These are phyloP conservation scores for Cirrhinus molitorella DNA, from an alignment of 2,797 vertebrate genomes.

Conservation along the genomic window DNA sequence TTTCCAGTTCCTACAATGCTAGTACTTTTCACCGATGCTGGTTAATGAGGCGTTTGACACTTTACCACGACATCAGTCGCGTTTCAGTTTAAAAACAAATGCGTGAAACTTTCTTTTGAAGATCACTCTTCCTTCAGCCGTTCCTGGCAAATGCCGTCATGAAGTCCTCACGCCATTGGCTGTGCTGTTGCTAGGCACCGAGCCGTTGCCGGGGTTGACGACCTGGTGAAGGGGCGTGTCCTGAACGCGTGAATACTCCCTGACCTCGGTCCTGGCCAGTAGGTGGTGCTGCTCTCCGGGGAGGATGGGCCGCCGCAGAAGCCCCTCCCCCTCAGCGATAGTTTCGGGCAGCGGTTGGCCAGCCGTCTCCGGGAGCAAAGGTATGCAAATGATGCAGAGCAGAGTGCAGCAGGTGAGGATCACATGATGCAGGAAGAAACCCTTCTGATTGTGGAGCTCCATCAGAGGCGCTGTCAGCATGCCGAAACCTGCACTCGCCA, in stretches of 20 bases:
- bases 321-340: slow-evolving; percentile 91
- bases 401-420: slow-evolving; percentile 97
- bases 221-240: slow-evolving; percentile 79
- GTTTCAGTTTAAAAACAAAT: not conserved
- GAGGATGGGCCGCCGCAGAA: slow-evolving; percentile 89
- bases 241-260: slow-evolving; percentile 93
- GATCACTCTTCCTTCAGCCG: slow-evolving; percentile 35
- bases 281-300: slow-evolving; percentile 92
- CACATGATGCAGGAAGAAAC: slow-evolving; percentile 96
- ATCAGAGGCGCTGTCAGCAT: slow-evolving; percentile 95
- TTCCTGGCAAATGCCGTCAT: slow-evolving; percentile 57
- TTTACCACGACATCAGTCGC: slow-evolving; percentile 16
- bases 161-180: slow-evolving; percentile 87
- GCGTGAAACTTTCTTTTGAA: not conserved
- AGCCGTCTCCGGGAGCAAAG: slow-evolving; percentile 93
- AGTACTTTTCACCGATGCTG: slow-evolving; percentile 24
- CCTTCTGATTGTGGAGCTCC: slow-evolving; percentile 98
- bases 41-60: slow-evolving; percentile 41
- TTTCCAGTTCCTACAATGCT: slow-evolving; percentile 18
- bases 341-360: slow-evolving; percentile 92
- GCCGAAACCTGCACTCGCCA: slow-evolving; percentile 93
- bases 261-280: slow-evolving; percentile 89
- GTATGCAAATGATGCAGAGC: slow-evolving; percentile 97
- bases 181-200: slow-evolving; percentile 82
- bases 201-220: slow-evolving; percentile 79